phyloP scores from a whole-genome alignment of 2,797 vertebrate genomes.

The Cossypha polioptera region DNA sequence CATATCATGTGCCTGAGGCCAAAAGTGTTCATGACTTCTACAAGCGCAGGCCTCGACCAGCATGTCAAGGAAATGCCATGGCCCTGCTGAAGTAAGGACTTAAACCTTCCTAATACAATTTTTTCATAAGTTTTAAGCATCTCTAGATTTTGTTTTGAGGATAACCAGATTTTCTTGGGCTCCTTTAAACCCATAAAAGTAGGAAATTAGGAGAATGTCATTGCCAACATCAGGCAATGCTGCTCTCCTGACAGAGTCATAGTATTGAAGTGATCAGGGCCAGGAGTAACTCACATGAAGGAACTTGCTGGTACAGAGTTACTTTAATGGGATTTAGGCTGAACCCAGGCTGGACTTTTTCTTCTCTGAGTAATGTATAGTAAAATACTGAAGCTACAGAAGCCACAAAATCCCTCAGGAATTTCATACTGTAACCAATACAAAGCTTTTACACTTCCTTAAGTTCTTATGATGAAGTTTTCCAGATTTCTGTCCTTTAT shows the following conservation, averaged over 20 bases:
- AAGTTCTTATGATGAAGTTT: neutral
- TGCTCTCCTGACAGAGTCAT: fast-evolving
- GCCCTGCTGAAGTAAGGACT: conserved; percentile 87
- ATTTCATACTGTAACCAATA: neutral
- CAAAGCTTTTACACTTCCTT: neutral
- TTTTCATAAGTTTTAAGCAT: neutral
- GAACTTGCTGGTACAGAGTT: neutral
- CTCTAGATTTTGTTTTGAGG: neutral
- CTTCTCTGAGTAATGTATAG: neutral
- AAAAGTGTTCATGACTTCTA: conserved; percentile 92
- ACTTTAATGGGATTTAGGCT: neutral
- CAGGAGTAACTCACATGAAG: neutral
- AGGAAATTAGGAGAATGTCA: neutral
- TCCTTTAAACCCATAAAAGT: neutral
- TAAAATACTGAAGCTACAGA: neutral
- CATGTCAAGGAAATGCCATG: conserved; percentile 85
- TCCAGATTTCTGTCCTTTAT: neutral
- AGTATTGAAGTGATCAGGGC: fast-evolving
- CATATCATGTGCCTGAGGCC: conserved; percentile 92
- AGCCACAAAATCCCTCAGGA: neutral
- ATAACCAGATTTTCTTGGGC: neutral
- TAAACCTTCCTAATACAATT: neutral
- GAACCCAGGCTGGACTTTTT: neutral
- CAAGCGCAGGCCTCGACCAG: conserved; percentile 81
- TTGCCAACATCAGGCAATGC: neutral